These are phyloP conservation scores for Volucella zonaria DNA, from an alignment of 2,888 invertebrate species.

Conservation along the genomic window DNA sequence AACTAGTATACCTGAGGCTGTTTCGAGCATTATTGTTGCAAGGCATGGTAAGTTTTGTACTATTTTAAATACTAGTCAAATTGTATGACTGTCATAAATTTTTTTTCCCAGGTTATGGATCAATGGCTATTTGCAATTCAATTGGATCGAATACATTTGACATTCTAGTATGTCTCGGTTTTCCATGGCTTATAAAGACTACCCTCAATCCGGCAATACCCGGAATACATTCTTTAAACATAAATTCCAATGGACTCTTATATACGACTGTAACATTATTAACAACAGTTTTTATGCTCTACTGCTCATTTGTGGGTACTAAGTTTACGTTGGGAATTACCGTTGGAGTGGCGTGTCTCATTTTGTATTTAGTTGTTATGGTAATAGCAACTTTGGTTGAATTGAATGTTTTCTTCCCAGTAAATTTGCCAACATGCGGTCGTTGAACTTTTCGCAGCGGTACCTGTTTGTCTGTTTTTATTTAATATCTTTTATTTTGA, in stretches of 20 bases:
- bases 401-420: constrained; percentile 89
- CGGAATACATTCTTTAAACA: constrained; percentile 85
- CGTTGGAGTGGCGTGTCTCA: constrained; percentile 87
- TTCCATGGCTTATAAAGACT: constrained; percentile 90
- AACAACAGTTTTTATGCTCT: constrained; percentile 88
- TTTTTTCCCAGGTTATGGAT: constrained; percentile 83
- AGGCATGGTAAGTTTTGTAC: constrained; percentile 83
- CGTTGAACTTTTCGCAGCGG: background rate
- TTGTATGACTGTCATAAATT: background rate
- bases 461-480: no score
- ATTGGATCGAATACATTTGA: constrained; percentile 93
- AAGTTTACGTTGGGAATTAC: constrained; percentile 88
- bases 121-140: constrained; percentile 88
- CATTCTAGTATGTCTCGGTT: constrained; percentile 89
- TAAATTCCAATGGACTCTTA: constrained; percentile 89
- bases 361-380: constrained; percentile 87
- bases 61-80: background rate
- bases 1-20: constrained; percentile 93
- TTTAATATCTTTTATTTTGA: no score
- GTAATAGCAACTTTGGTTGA: constrained; percentile 89
- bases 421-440: constrained; percentile 88
- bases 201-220: constrained; percentile 85
- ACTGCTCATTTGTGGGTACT: constrained; percentile 86
- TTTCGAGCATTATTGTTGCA: constrained; percentile 92
- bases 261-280: constrained; percentile 90